Conservation (phyloP, 1,140 invertebrate species). For the Microplitis demolitor region DNA sequence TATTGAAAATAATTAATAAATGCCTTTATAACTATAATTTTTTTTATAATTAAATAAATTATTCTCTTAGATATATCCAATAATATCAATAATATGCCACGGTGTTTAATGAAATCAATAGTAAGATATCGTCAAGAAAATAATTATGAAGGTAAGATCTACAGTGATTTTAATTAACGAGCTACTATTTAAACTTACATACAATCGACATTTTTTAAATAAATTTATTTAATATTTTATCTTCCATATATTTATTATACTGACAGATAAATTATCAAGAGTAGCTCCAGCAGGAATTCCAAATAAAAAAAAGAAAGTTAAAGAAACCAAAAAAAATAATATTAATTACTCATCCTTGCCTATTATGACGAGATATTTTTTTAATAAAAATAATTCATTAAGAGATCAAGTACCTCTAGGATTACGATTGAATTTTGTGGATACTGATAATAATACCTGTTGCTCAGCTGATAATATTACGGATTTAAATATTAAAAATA, state of each 20-base stretch:
- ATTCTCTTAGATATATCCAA: neutral
- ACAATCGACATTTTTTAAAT: too few species aligned
- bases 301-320: slow-evolving; percentile 35
- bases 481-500: too few species aligned
- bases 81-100: slow-evolving; percentile 42
- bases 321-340: slow-evolving; percentile 28
- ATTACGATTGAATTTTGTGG: slow-evolving; percentile 24
- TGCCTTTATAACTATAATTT: too few species aligned
- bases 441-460: neutral
- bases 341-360: slow-evolving; percentile 45
- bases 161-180: neutral
- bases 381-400: slow-evolving; percentile 40
- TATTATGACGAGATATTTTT: slow-evolving; percentile 54
- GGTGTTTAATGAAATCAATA: slow-evolving; percentile 51
- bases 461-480: too few species aligned
- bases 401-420: slow-evolving; percentile 22
- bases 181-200: too few species aligned
- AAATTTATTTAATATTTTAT: neutral
- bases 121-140: slow-evolving; percentile 39
- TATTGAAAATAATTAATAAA: too few species aligned
- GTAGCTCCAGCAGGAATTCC: neutral
- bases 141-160: slow-evolving; percentile 39
- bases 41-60: neutral
- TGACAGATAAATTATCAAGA: neutral
- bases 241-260: neutral